A percentile compares a stretch with the other conserved stretches of the same genome.
These are phyloP conservation scores for Netelia fuscicornis DNA, from an alignment of 2,888 invertebrate genomes.

Conservation along the genomic window DNA sequence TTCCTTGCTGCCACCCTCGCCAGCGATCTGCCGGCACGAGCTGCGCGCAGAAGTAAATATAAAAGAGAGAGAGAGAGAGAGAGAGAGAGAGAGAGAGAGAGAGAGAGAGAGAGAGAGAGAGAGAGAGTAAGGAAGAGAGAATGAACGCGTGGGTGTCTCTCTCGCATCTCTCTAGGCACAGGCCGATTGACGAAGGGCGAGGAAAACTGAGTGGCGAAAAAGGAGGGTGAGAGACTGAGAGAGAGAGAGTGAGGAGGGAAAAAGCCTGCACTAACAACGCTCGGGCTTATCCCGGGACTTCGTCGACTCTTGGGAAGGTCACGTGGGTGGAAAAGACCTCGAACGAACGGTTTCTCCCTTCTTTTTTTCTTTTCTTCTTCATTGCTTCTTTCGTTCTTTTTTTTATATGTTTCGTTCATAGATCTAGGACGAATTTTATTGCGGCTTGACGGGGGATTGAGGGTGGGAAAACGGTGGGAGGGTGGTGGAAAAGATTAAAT, in stretches of 20 bases:
- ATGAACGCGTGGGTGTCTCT: conserved; percentile 58
- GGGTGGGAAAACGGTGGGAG: too few species aligned
- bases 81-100: too few species aligned
- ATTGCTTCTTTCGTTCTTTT: conserved; percentile 1
- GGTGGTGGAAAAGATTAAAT: too few species aligned
- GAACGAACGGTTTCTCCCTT: neutral
- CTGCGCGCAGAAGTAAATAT: neutral
- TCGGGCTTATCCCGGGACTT: conserved; percentile 53
- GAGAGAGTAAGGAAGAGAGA: neutral
- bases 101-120: too few species aligned
- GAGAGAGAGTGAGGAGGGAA: conserved; percentile 20
- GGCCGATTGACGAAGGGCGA: neutral
- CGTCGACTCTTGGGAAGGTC: conserved; percentile 50
- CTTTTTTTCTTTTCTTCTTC: conserved; percentile 3
- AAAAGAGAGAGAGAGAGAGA: neutral
- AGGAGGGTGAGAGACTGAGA: neutral
- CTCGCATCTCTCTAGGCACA: neutral
- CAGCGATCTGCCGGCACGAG: neutral
- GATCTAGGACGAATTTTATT: neutral
- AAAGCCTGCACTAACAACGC: conserved; percentile 65
- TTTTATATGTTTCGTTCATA: neutral
- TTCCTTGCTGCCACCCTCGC: neutral
- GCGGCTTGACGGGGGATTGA: neutral
- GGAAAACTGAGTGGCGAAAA: neutral
- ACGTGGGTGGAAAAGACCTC: neutral